Conservation (phyloP, 2,797 vertebrate genomes). For the Pseudotriccus pelzelni region DNA sequence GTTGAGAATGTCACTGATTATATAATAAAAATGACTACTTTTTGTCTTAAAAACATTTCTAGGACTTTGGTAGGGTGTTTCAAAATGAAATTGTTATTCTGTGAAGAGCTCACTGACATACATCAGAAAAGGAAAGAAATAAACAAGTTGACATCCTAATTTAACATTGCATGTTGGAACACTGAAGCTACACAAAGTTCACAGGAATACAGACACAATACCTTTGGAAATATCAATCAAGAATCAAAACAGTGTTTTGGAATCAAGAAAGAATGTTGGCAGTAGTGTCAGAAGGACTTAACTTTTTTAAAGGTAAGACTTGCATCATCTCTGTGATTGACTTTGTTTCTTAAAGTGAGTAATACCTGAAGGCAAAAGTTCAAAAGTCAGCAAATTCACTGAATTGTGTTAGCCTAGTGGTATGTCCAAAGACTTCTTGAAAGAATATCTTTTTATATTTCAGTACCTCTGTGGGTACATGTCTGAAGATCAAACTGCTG, state of each 20-base stretch:
- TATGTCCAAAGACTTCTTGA: not conserved
- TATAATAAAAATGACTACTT: not conserved
- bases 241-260: not conserved
- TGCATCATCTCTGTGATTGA: not conserved
- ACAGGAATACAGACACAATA: not conserved
- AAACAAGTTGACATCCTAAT: not conserved
- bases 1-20: not conserved
- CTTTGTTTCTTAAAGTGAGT: not conserved
- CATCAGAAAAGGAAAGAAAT: not conserved
- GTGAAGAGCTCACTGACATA: not conserved
- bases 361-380: not conserved
- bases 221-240: not conserved
- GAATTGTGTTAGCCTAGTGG: not conserved
- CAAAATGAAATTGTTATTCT: not conserved
- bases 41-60: not conserved
- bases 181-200: not conserved
- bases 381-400: not conserved
- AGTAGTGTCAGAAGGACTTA: not conserved
- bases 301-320: not conserved
- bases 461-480: not conserved
- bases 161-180: not conserved
- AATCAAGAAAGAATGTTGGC: not conserved
- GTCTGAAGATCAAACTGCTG: not conserved
- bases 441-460: not conserved
- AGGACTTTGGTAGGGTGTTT: not conserved